Evolutionary conservation across 2,888 invertebrate genomes (phyloP), one percentile per base, ranked within the genome.

Genomic region (Lycaena phlaeas): DNA sequence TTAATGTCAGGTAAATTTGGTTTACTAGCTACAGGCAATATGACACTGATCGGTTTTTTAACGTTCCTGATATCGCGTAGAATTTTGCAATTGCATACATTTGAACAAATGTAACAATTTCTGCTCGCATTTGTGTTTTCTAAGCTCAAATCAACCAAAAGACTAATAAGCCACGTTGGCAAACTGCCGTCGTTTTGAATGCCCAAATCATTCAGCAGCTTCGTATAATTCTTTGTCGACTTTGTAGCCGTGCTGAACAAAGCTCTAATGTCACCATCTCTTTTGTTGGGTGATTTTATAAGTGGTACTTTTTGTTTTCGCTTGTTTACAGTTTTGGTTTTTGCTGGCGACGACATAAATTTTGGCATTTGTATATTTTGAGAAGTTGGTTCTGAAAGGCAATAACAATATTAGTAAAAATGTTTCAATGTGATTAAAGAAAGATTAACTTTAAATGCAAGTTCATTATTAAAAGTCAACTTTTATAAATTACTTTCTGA

Each of bases 251-350:
- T 73, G 45, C 76, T 73, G 36, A 88, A 88, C 45, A 88, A 68
- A 36, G 82, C 79, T 58, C 88, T 68, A 18, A 89, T 87, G 43
- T 89, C 88, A 1, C 85, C 77, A 57, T 87, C 61, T 66, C 68
- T 75, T 62, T 78, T 75, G 2, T 46, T 56, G 1, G 71, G 72
- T 7, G 77, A 69, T 53, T 75, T 79, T 3, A 44, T 14, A 14
- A 46, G 9, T 1, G 53, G 6, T 2, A 43, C 12, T 51, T 70
- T 75, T 26, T 57, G 58, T 53, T 68, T 73, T 52, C 62, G 71
- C 57, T 68, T 52, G 36, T 42, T 77, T 28, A 54, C 45, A 38
- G 50, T 61, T 57, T 75, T 75, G 4, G 43, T 14, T 51, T 59
- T 61, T 6, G 40, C 14, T 2, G 59, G 59, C 3, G 34, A 22